Evolutionary conservation across 2,888 invertebrate genomes (phyloP).

Genomic region (Imbricaverruca yamaguchii): DNA sequence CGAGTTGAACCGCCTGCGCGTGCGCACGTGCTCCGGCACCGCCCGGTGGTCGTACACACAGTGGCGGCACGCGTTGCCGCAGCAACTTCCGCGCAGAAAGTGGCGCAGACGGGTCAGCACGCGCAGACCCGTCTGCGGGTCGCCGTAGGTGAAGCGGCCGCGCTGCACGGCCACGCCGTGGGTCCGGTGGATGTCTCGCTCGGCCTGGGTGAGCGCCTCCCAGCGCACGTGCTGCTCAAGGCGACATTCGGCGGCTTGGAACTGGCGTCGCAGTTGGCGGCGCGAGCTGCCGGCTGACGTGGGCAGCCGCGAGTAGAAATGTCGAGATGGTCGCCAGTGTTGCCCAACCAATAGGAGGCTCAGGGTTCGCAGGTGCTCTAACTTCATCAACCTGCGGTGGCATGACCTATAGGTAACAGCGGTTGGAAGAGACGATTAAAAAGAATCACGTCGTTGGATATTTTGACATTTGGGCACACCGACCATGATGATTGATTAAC

Average conservation of each 20-base stretch:
- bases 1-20: slow-evolving; percentile 33
- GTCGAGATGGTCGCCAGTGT: too few species aligned
- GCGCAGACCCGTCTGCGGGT: slow-evolving; percentile 35
- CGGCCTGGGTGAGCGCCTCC: background rate
- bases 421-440: too few species aligned
- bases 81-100: slow-evolving; percentile 36
- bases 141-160: slow-evolving; percentile 38
- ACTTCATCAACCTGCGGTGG: background rate
- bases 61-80: slow-evolving; percentile 38
- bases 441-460: too few species aligned
- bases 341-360: too few species aligned
- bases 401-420: too few species aligned
- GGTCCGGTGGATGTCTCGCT: slow-evolving; percentile 32
- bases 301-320: background rate
- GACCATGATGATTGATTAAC: too few species aligned
- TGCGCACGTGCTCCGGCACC: slow-evolving; percentile 32
- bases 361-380: background rate
- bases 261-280: background rate
- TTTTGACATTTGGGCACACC: too few species aligned
- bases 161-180: slow-evolving; percentile 36
- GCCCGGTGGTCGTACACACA: slow-evolving; percentile 35
- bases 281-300: background rate
- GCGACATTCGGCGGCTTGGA: background rate
- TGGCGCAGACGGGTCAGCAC: slow-evolving; percentile 37
- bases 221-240: background rate